Evolutionary conservation across 2,888 invertebrate genomes (phyloP).

Genomic region (Minunthozetes semirufus): DNA sequence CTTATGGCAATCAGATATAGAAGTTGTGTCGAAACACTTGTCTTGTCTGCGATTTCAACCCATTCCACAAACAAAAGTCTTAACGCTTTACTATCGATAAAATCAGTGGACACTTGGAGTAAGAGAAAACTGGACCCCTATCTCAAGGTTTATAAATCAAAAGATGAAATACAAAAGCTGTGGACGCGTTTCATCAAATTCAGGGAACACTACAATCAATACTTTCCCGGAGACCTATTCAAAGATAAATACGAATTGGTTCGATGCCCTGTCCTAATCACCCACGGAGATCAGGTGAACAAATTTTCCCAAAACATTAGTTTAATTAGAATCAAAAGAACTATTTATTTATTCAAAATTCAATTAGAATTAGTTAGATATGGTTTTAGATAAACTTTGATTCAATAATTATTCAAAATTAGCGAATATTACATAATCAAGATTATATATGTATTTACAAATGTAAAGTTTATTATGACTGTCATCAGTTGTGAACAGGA

Average conservation of each 20-base stretch:
- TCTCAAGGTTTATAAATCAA: neutral
- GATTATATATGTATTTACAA: too few relatives aligned
- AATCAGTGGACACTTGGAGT: neutral
- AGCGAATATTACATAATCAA: too few relatives aligned
- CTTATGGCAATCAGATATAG: conserved; percentile 47
- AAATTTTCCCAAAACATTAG: too few relatives aligned
- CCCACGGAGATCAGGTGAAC: neutral
- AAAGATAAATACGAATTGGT: neutral
- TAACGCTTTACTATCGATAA: too few relatives aligned
- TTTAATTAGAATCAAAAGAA: too few relatives aligned
- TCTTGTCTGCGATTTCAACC: neutral
- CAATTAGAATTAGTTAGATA: too few relatives aligned
- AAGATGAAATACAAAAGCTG: neutral
- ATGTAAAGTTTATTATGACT: too few relatives aligned
- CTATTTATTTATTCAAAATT: too few relatives aligned
- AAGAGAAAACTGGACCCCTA: neutral
- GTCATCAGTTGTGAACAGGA: too few relatives aligned
- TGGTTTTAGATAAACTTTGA: too few relatives aligned
- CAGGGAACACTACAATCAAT: neutral
- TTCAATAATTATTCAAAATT: too few relatives aligned
- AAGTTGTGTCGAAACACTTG: neutral
- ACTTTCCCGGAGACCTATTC: neutral
- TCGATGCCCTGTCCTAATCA: neutral
- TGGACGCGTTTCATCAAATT: neutral
- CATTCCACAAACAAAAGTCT: too few relatives aligned